Conservation (phyloP, 2,797 vertebrate genomes). For the Bovichtus diacanthus region DNA sequence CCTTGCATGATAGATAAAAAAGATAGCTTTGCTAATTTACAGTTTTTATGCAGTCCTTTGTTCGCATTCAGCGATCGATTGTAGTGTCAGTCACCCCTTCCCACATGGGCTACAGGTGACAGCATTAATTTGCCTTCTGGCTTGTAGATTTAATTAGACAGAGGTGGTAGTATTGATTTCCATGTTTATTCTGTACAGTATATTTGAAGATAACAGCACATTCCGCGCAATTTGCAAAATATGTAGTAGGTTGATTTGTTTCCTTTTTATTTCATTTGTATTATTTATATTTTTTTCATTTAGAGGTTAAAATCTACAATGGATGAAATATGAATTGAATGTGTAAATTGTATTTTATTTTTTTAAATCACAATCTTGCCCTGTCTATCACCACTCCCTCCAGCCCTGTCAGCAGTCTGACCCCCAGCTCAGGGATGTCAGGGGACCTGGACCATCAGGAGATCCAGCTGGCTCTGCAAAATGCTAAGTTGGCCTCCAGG, state of each 20-base stretch:
- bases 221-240: conserved; percentile 3
- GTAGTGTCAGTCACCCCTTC: conserved; percentile 37
- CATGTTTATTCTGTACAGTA: neutral
- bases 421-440: conserved; percentile 86
- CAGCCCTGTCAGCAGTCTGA: conserved; percentile 87
- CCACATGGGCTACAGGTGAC: conserved; percentile 14
- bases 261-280: neutral
- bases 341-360: neutral
- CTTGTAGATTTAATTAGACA: conserved; percentile 32
- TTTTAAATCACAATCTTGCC: neutral
- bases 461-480: conserved; percentile 87
- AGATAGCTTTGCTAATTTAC: conserved; percentile 13
- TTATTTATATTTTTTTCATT: neutral
- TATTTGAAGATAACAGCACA: neutral
- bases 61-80: conserved; percentile 23
- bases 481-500: conserved; percentile 88
- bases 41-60: neutral
- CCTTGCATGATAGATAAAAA: conserved; percentile 10
- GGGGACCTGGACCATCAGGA: conserved; percentile 89
- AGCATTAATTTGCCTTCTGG: conserved; percentile 21
- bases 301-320: neutral
- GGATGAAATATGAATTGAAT: neutral
- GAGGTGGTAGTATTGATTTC: neutral
- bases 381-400: conserved; percentile 13
- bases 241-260: neutral